Base-by-base conservation (phyloP, 2,888 invertebrate species). In the Labia minor region DNA sequence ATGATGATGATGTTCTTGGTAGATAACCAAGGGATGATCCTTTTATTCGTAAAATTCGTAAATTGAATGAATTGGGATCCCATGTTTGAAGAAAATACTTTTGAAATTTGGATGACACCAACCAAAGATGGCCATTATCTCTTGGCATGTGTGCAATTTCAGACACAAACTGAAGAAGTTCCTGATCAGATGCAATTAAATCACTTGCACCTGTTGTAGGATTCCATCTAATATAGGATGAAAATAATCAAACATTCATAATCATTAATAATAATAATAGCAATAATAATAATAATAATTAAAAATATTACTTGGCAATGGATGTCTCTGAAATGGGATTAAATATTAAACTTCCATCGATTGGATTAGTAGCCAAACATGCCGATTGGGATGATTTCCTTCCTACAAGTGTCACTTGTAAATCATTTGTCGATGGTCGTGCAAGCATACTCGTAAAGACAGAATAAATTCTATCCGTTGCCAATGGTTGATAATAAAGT, bases 361-460 rank as follows among this genome's bases (percentile, higher is more conserved):
- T 85, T 0, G 86, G 85, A 70, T 90, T 87, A 0, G 90, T 83
- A 0, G 86, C 83, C 19, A 92, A 74, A 0, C 88, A 88, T 6
- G 92, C 81, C 2, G 92, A 91, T 76, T 91, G 91, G 0, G 92
- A 92, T 0, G 91, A 89, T 77, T 92, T 92, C 73, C 86, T 86
- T 0, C 92, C 92, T 14, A 90, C 88, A 63, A 91, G 79, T 69
- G 85, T 84, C 0, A 92, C 87, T 0, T 90, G 90, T 65, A 92
- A 76, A 70, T 86, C 85, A 62, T 87, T 83, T 37, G 85, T 86
- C 71, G 85, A 85, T 0, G 86, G 83, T 1, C 85, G 82, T 0
- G 91, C 90, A 16, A 92, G 78, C 0, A 85, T 87, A 0, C 87
- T 82, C 0, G 90, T 89, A 0, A 89, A 84, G 1, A 92, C 84